phyloP scores from a whole-genome alignment of 1,140 invertebrate genomes.

The Centruroides sculpturatus region DNA sequence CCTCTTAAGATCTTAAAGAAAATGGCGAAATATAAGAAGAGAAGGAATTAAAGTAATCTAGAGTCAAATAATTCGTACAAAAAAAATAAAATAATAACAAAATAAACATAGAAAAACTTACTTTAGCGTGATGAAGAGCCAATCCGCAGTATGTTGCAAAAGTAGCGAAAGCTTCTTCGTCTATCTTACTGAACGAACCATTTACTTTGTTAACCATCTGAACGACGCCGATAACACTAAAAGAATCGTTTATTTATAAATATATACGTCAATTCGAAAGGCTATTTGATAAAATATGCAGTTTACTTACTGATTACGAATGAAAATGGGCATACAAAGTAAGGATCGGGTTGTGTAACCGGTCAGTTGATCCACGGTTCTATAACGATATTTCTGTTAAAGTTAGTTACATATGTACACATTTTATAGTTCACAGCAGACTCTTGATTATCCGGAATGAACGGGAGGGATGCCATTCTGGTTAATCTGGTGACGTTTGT shows the following conservation, averaged over 20 bases:
- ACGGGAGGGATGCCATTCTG: too few relatives aligned
- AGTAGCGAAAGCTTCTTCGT: constrained; percentile 66
- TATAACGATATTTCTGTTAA: not conserved
- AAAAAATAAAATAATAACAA: not conserved
- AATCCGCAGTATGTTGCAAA: constrained; percentile 74
- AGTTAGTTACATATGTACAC: too few relatives aligned
- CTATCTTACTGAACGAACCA: constrained; percentile 52
- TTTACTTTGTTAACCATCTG: constrained; percentile 73
- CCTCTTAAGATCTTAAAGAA: not conserved
- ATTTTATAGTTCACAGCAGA: too few relatives aligned
- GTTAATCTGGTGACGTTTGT: too few relatives aligned
- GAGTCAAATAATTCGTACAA: not conserved
- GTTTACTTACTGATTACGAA: constrained; percentile 39
- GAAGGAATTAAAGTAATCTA: not conserved
- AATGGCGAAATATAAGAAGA: not conserved
- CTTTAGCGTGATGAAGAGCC: constrained; percentile 65
- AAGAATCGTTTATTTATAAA: constrained; percentile 13
- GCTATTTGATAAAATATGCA: not conserved
- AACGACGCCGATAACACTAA: constrained; percentile 59
- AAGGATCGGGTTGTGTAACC: constrained; percentile 60
- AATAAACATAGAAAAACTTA: constrained; percentile 14
- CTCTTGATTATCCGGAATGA: too few relatives aligned
- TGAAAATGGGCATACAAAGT: constrained; percentile 72
- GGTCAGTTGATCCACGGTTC: constrained; percentile 54
- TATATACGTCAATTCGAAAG: not conserved